Evolutionary conservation across 1,140 invertebrate species (phyloP).

Genomic region (Drosophila repleta): DNA sequence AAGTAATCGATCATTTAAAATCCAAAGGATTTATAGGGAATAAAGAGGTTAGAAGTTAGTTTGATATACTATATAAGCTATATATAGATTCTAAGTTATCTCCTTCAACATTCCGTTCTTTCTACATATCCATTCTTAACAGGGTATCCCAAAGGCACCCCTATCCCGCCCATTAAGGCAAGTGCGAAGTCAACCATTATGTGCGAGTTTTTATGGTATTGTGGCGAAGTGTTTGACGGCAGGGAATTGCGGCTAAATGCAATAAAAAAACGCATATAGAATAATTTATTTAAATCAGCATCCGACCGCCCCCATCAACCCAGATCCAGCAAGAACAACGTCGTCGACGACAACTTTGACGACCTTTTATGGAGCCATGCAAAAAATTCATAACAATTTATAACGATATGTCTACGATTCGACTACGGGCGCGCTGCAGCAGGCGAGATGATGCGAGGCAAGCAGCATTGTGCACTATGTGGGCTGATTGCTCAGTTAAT

Average conservation of each 20-base stretch:
- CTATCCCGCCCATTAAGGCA: not conserved
- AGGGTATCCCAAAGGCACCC: not conserved
- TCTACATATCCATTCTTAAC: not conserved
- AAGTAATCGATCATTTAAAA: too few relatives aligned
- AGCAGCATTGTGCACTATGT: slow-evolving; percentile 10
- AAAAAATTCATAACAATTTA: slow-evolving; percentile 53
- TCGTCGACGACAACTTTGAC: slow-evolving; percentile 52
- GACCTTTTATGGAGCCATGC: slow-evolving; percentile 71
- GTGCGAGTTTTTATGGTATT: slow-evolving; percentile 25
- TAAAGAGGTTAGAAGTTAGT: too few relatives aligned
- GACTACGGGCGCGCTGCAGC: not conserved
- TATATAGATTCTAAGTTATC: too few relatives aligned
- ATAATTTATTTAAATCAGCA: slow-evolving; percentile 81
- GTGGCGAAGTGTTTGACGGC: not conserved
- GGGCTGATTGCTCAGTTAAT: slow-evolving; percentile 50
- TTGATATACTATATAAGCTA: too few relatives aligned
- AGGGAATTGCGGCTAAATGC: slow-evolving; percentile 29
- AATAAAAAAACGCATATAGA: slow-evolving; percentile 74
- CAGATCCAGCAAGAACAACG: slow-evolving; percentile 5
- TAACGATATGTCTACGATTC: slow-evolving; percentile 27
- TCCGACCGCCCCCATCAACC: slow-evolving; percentile 57
- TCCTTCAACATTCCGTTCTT: too few relatives aligned
- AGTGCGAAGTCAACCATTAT: slow-evolving; percentile 49
- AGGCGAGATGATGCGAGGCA: not conserved
- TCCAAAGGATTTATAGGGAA: too few relatives aligned